Conservation (phyloP, 92 coral and sea anemone genomes). For the Epizoanthus rinbou region DNA sequence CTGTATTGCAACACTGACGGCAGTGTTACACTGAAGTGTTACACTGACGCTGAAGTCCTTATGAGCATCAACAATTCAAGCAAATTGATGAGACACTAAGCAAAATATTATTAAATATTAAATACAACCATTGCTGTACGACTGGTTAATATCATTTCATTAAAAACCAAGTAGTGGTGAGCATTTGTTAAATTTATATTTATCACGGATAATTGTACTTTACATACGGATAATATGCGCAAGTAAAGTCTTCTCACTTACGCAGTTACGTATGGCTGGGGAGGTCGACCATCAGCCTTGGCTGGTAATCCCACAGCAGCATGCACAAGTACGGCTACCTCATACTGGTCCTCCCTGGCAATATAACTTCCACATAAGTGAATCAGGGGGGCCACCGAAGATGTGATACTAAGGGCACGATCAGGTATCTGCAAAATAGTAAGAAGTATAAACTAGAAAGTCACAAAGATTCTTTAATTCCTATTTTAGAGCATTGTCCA, state of each 20-base stretch:
- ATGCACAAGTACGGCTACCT: constrained; percentile 82
- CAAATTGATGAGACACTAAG: too few relatives aligned
- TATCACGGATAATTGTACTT: too few relatives aligned
- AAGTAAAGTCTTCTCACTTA: constrained; percentile 22
- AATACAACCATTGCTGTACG: too few relatives aligned
- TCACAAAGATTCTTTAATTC: neutral
- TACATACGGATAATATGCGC: too few relatives aligned
- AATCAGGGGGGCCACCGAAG: constrained; percentile 63
- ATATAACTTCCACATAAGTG: constrained; percentile 92
- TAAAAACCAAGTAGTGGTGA: too few relatives aligned
- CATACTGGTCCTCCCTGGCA: constrained; percentile 78
- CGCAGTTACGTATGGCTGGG: constrained; percentile 89
- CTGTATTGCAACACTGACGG: too few relatives aligned
- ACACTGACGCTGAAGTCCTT: too few relatives aligned
- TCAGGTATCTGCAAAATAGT: constrained; percentile 51
- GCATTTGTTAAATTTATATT: too few relatives aligned
- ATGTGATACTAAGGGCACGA: constrained; percentile 60
- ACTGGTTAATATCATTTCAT: too few relatives aligned
- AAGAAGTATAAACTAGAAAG: neutral
- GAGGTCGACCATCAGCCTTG: constrained; percentile 74
- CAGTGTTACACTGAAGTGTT: too few relatives aligned
- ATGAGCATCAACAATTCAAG: too few relatives aligned
- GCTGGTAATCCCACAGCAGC: constrained; percentile 84
- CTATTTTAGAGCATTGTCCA: neutral
- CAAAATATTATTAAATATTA: too few relatives aligned